Evolutionary conservation across 30 jellyfish, hydroid and myxozoan species (phyloP).

Genomic region (Phacellophora camtschatica): DNA sequence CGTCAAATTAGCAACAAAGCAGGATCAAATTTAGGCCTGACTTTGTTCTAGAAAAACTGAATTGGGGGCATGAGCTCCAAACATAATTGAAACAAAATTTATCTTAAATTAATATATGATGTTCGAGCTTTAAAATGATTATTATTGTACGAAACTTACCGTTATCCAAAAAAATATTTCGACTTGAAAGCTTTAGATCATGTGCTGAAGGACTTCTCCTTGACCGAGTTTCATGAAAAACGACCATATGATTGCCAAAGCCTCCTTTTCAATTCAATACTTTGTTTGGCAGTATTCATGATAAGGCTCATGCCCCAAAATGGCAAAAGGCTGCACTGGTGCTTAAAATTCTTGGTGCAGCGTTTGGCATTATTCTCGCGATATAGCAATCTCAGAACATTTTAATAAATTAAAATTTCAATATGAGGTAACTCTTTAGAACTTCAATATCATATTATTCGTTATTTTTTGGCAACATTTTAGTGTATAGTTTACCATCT

Average conservation of each 20-base stretch:
- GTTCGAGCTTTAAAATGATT: neutral
- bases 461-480: neutral
- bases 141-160: neutral
- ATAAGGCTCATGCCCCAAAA: neutral
- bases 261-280: neutral
- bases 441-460: neutral
- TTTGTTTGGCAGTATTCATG: neutral
- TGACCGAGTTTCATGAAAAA: neutral
- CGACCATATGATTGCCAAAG: neutral
- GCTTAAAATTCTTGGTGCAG: neutral
- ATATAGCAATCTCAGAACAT: neutral
- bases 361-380: neutral
- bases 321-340: neutral
- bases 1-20: neutral
- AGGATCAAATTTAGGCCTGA: neutral
- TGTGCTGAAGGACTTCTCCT: neutral
- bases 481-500: neutral
- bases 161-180: neutral
- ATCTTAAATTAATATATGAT: neutral
- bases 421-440: neutral
- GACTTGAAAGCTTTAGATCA: neutral
- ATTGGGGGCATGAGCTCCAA: neutral
- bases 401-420: neutral
- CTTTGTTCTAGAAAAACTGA: neutral
- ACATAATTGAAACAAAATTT: neutral